Evolutionary conservation across 2,888 invertebrate genomes (phyloP), one percentile per base, ranked within the genome.

Genomic region (Orgyia antiqua): DNA sequence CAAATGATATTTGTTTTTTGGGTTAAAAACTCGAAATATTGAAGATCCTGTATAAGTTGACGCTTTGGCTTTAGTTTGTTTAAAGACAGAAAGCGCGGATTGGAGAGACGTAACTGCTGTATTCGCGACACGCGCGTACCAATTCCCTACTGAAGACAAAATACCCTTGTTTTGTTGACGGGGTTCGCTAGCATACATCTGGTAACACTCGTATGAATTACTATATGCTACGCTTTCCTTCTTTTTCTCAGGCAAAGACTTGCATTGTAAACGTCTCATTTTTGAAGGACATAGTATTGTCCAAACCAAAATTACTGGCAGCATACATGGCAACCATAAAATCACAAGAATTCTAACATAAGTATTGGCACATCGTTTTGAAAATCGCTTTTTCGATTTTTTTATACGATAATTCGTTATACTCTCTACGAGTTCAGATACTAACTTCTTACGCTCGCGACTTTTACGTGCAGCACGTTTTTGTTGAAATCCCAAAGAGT

Each of bases 261-360:
- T 20, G 9, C 10, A 24, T 8, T 36, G 13, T 10, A 34, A 23
- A 19, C 24, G 28, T 27, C 37, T 42, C 8, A 56, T 51, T 29
- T 42, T 55, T 13, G 58, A 39, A 27, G 63, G 62, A 42, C 58
- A 59, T 8, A 57, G 47, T 26, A 72, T 17, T 28, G 61, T 31
- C 66, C 65, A 68, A 37, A 41, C 53, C 31, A 65, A 10, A 24
- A 42, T 36, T 27, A 59, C 35, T 15, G 46, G 33, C 23, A 71
- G 29, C 36, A 74, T 46, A 42, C 67, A 72, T 8, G 73, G 72
- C 24, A 54, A 57, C 70, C 66, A 73, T 15, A 53, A 46, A n/a
- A 70, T 35, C 31, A 62, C 18, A 13, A 57, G 45, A 1, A 68
- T 18, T 12, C 42, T 47, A 25, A 63, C 35, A 30, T 66, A 40